Conservation (phyloP, 2,888 invertebrate genomes). For the Heliconius sara region DNA sequence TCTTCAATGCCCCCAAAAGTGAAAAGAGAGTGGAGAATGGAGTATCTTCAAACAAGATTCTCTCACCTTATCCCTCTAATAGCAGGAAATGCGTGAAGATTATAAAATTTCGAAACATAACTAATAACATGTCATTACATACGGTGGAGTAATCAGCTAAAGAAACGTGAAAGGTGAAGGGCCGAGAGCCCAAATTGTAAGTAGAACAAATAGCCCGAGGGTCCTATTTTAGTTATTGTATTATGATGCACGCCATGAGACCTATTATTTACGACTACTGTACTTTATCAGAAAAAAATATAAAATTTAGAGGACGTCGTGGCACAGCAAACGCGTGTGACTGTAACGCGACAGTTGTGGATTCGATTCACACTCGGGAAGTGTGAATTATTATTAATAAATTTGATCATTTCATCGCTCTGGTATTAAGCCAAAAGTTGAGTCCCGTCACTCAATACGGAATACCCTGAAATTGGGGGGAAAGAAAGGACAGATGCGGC, state of each 20-base stretch:
- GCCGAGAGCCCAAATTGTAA: conserved; percentile 70
- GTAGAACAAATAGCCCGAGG: conserved; percentile 74
- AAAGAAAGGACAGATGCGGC: too few species aligned
- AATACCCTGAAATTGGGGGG: too few species aligned
- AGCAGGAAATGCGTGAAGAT: background rate
- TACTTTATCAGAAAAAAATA: conserved; percentile 29
- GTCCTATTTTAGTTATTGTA: conserved; percentile 76
- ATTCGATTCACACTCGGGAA: too few species aligned
- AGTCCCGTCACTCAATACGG: too few species aligned
- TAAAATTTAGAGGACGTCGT: too few species aligned
- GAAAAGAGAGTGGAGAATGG: background rate
- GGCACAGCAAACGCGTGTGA: too few species aligned
- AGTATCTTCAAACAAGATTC: background rate
- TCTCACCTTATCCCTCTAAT: background rate
- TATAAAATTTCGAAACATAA: conserved; percentile 39
- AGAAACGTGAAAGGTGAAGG: conserved; percentile 82
- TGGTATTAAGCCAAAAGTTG: too few species aligned
- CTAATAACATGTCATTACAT: conserved; percentile 68
- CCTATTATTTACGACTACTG: conserved; percentile 44
- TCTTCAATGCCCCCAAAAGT: too few species aligned
- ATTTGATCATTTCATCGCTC: too few species aligned
- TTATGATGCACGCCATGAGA: conserved; percentile 46
- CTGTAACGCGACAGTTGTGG: too few species aligned
- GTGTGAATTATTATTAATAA: too few species aligned
- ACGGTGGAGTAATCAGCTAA: conserved; percentile 75